Evolutionary conservation across 2,888 invertebrate genomes (phyloP), one percentile per base, ranked within the genome.

Genomic region (Aleiodes alternator): DNA sequence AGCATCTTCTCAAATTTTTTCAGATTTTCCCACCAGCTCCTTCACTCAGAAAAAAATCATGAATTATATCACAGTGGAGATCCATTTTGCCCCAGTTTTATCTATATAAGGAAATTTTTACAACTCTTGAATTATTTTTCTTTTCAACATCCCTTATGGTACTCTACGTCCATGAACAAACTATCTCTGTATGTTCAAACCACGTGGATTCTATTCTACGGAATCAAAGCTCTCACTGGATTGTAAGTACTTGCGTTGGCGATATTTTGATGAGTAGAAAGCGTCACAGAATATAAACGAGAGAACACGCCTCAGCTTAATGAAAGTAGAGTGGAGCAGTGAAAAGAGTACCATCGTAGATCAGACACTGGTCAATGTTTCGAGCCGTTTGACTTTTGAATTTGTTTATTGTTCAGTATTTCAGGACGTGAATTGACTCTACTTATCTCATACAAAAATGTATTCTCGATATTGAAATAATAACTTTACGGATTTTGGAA

Each of bases 241-340:
- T 77, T 80, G 74, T 61, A 80, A 80, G 80, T 79, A 76, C 79
- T 76, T 75, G 79, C 79, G 80, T 81, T 77, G 57, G 78, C 78
- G 71, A 70, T 79, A 78, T 77, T 76, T 72, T 72, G 50, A 50
- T 23, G 50, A 73, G 61, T 16, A 51, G 11, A 23, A 57, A 14
- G 70, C 56, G 68, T 59, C 43, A 68, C 59, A 57, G 11, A 69
- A 68, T 69, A 68, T 53, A 56, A 69, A 73, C n/a, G n/a, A 16
- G 16, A 75, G 72, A 59, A 57, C 48, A 55, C 64, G 55, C 29
- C 12, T 57, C 16, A 11, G 55, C 11, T 12, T 53, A 59, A 68
- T 71, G 73, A 57, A 73, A 76, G 34, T 12, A 34, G 48, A 53
- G 48, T 56, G 29, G 34, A 57, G 68, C 72, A 50, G 59, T 9